Conservation (phyloP, 2,113 vertebrate species). For the Furnarius figulus region DNA sequence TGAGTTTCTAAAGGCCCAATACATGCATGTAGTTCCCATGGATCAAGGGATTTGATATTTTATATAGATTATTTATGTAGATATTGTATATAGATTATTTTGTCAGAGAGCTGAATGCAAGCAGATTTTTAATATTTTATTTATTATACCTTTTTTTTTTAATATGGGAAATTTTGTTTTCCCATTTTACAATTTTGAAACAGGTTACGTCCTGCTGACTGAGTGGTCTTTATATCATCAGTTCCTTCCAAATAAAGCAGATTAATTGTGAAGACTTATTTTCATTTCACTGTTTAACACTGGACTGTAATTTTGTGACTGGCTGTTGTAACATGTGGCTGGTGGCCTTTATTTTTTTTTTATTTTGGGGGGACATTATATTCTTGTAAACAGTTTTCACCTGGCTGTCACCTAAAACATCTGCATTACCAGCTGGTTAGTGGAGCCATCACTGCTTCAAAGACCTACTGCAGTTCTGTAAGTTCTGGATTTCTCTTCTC, state of each 20-base stretch:
- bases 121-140: neutral
- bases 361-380: neutral
- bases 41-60: neutral
- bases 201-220: neutral
- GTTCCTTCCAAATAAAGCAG: neutral
- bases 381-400: neutral
- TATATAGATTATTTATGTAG: too few species aligned
- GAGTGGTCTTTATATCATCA: neutral
- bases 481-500: neutral
- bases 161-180: neutral
- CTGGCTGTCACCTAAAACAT: neutral
- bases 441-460: neutral
- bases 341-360: neutral
- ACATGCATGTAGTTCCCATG: rapidly evolving
- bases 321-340: neutral
- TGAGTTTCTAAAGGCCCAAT: neutral
- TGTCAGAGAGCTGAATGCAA: neutral
- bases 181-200: neutral
- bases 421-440: neutral
- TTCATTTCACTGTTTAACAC: neutral
- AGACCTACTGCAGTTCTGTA: neutral
- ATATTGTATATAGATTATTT: neutral
- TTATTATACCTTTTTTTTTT: neutral
- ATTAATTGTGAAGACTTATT: neutral
- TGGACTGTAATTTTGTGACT: neutral